These are phyloP conservation scores for Prorops nasuta DNA, from an alignment of 1,140 invertebrate species.

Conservation along the genomic window DNA sequence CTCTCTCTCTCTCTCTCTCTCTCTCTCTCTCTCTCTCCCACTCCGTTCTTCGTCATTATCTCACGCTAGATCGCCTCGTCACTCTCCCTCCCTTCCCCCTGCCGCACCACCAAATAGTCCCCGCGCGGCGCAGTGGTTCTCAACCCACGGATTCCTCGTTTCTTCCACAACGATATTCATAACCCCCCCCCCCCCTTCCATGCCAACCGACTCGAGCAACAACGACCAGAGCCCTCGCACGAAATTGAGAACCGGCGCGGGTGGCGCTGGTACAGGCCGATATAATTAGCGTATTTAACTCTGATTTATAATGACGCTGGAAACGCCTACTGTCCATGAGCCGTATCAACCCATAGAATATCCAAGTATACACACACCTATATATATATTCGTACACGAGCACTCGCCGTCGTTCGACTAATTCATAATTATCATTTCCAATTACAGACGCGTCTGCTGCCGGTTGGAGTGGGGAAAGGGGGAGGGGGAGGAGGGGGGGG, in stretches of 20 bases:
- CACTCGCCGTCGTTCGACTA: slow-evolving; percentile 8
- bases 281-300: slow-evolving; percentile 52
- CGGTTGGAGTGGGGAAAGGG: too few species aligned
- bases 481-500: slow-evolving; percentile 4
- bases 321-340: slow-evolving; percentile 45
- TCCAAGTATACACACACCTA: not conserved
- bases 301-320: slow-evolving; percentile 51
- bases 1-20: not conserved
- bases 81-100: too few species aligned
- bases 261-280: slow-evolving; percentile 22
- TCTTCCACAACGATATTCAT: too few species aligned
- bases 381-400: slow-evolving; percentile 7
- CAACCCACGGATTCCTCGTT: not conserved
- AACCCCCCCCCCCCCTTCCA: too few species aligned
- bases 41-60: not conserved
- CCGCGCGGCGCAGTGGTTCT: slow-evolving; percentile 13
- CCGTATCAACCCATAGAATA: slow-evolving; percentile 18
- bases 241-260: not conserved
- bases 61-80: slow-evolving; percentile 3
- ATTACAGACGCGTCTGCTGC: too few species aligned
- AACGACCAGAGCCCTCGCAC: too few species aligned
- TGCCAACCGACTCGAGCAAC: too few species aligned
- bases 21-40: not conserved
- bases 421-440: slow-evolving; percentile 23
- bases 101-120: too few species aligned